Conservation (phyloP, 1,140 invertebrate species). For the Caenorhabditis tropicalis region DNA sequence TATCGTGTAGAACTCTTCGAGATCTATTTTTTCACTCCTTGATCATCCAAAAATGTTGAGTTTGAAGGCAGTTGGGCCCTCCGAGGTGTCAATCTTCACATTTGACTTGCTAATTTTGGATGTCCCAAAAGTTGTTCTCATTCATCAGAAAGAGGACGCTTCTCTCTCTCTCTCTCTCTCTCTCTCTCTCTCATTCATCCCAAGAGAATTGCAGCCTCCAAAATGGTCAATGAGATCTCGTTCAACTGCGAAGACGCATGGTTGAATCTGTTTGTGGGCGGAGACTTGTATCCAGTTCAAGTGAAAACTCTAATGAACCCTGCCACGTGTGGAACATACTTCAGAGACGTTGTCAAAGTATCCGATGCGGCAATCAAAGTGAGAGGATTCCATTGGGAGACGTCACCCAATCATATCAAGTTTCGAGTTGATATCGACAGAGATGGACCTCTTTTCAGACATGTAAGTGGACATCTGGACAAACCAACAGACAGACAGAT, state of each 20-base stretch:
- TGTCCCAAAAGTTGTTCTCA: no score
- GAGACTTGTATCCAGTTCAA: conserved; percentile 44
- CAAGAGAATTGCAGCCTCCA: not conserved
- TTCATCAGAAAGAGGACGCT: not conserved
- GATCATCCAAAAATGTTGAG: no score
- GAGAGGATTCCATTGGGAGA: conserved; percentile 28
- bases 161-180: not conserved
- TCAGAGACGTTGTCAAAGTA: conserved; percentile 28
- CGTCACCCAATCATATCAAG: conserved; percentile 45
- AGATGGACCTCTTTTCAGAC: conserved; percentile 26
- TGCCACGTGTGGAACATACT: conserved; percentile 25
- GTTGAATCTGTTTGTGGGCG: conserved; percentile 50
- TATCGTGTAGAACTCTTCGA: no score
- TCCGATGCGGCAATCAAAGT: conserved; percentile 32
- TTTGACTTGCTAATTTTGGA: no score
- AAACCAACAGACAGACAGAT: no score
- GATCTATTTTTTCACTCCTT: no score
- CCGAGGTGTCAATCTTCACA: no score
- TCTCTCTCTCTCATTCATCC: not conserved
- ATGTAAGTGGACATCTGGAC: no score
- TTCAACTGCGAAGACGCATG: conserved; percentile 45
- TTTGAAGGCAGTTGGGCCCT: no score
- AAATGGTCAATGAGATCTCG: conserved; percentile 31
- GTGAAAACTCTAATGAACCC: conserved; percentile 45
- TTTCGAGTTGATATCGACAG: conserved; percentile 45